A percentile compares a stretch with the other conserved stretches of the same genome.
Conservation (phyloP, 2,797 vertebrate genomes). For the Neopelma chrysocephalum region DNA sequence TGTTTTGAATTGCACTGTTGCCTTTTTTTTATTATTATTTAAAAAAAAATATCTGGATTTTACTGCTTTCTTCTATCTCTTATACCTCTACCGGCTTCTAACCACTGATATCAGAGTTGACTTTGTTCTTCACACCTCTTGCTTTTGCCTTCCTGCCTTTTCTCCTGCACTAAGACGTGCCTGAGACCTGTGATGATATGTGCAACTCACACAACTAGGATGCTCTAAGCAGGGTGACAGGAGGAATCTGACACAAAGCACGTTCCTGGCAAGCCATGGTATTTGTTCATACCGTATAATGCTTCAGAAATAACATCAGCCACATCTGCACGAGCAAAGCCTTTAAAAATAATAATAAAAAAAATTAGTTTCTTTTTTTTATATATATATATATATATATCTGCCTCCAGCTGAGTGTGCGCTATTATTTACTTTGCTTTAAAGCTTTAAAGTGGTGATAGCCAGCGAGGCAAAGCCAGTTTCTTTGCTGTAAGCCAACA, state of each 20-base stretch:
- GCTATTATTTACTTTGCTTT: background rate
- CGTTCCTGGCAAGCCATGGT: background rate
- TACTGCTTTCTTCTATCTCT: background rate
- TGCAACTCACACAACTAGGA: background rate
- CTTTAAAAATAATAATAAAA: background rate
- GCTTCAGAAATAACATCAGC: constrained; percentile 25
- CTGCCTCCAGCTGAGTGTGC: constrained; percentile 11
- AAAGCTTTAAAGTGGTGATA: background rate
- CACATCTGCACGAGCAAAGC: constrained; percentile 28
- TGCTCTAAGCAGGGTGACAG: background rate
- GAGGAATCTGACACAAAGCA: background rate
- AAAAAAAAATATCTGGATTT: background rate
- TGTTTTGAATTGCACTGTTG: background rate
- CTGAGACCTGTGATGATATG: background rate
- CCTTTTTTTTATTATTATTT: background rate
- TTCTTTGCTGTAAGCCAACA: background rate
- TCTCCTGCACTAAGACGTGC: background rate
- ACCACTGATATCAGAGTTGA: background rate
- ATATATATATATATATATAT: background rate
- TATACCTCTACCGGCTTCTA: background rate
- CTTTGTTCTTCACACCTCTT: background rate
- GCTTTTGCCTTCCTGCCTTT: background rate
- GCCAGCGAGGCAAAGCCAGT: background rate
- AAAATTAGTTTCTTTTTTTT: background rate
- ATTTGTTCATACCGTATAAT: background rate